Base-by-base conservation (phyloP, 2,797 vertebrate genomes). In the Lithobates pipiens region DNA sequence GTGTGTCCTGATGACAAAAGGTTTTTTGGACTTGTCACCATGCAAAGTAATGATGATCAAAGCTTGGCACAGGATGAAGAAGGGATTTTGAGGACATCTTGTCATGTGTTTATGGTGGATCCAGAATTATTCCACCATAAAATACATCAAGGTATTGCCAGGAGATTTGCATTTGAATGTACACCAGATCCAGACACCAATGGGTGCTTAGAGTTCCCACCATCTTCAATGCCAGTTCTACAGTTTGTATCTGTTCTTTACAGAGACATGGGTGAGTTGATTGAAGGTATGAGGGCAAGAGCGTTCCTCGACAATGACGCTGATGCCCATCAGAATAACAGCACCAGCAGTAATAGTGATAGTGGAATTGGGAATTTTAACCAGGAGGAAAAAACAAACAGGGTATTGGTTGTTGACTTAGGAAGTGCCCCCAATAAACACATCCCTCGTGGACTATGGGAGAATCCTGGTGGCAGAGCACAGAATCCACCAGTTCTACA, bases 81-180 rank as follows among this genome's bases (percentile, higher is more conserved):
- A 82, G 95, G 93, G 0, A 82, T 94, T 69, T 88, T 99, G 90
- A 95, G 98, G 89, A 99, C 98, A 0, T 99, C 98, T 70, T 99
- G 98, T 88, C 98, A 99, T 0, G 98, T 99, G 81, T 99, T 99
- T 87, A 97, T 99, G 85, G 98, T 99, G 89, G 98, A 99, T 88
- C 98, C 98, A 0, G 98, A 99, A 81, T 93, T 99, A 34, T 99
- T 97, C 90, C 95, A 94, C 82, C 98, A 99, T 90, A 97, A 97
- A 95, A 93, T 98, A 84, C 98, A 99, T 85, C 93, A 95, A 74
- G 96, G 96, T 18, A 93, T 99, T 1, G 96, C 97, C 2, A 93
- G 93, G 71, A 95, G 97, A 44, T 99, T 99, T 77, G 96, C 96
- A 57, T 96, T 99, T 54, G 96, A 95, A 85, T 99, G 98, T 85